Percentiles rank a stretch among this genome's conserved stretches.
phyloP scores from a whole-genome alignment of 2,888 invertebrate species.

The Silvanus unidentatus region DNA sequence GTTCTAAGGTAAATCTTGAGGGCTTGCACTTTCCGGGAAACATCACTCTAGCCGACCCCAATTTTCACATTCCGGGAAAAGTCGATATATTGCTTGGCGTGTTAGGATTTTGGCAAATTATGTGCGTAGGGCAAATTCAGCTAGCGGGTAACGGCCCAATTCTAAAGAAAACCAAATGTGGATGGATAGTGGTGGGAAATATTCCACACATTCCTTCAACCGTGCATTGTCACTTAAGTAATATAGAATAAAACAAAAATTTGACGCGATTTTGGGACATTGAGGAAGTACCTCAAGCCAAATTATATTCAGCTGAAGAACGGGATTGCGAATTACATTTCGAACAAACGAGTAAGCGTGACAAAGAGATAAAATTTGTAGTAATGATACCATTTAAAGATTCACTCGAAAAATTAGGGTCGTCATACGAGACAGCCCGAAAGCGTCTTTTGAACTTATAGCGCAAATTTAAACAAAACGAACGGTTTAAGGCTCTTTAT shows the following conservation, averaged over 20 bases:
- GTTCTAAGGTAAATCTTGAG: not conserved
- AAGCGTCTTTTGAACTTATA: not conserved
- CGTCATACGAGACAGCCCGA: not conserved
- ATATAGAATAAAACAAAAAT: no score
- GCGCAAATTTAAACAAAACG: not conserved
- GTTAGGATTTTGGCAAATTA: constrained; percentile 5
- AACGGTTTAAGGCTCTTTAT: not conserved
- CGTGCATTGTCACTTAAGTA: constrained; percentile 5
- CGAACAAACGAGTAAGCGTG: not conserved
- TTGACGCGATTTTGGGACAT: constrained; percentile 8
- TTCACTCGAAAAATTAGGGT: not conserved
- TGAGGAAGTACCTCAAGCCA: constrained; percentile 3
- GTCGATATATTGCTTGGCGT: constrained; percentile 10
- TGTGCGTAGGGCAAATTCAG: constrained; percentile 6
- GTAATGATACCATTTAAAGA: constrained; percentile 7
- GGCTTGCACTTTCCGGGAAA: constrained; percentile 6
- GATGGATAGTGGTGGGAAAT: constrained; percentile 8
- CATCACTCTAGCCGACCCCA: constrained; percentile 8
- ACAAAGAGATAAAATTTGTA: constrained; percentile 5
- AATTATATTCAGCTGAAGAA: constrained; percentile 10
- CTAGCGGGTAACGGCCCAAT: not conserved
- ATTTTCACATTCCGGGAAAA: constrained; percentile 1
- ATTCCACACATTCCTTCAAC: not conserved
- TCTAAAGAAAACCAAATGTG: constrained; percentile 8
- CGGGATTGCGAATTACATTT: constrained; percentile 16